Conservation (phyloP, 2,797 vertebrate genomes). For the Sebastes melanostomus region DNA sequence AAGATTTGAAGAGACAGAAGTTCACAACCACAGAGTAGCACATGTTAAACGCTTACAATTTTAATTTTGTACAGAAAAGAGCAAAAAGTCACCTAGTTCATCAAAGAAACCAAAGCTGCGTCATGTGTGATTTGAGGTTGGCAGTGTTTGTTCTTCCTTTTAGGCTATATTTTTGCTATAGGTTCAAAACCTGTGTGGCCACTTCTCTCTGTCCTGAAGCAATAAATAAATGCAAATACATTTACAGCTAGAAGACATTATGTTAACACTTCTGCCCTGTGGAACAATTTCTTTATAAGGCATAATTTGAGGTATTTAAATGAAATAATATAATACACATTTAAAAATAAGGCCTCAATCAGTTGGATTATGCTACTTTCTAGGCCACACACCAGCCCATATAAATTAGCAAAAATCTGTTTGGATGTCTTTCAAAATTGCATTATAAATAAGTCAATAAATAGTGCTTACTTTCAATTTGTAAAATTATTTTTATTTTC, state of each 20-base stretch:
- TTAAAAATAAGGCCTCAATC: not conserved
- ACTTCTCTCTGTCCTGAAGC: not conserved
- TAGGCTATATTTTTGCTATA: not conserved
- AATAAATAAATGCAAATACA: not conserved
- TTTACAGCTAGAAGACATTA: rapidly evolving
- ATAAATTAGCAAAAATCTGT: not conserved
- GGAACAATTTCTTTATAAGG: not conserved
- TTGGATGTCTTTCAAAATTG: not conserved
- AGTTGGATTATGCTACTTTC: not conserved
- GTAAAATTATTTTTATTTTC: not conserved
- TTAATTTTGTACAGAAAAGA: not conserved
- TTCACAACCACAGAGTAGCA: not conserved
- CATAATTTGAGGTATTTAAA: not conserved
- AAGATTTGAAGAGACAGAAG: not conserved
- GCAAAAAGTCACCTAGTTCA: not conserved
- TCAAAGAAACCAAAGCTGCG: not conserved
- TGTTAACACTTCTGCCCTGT: not conserved
- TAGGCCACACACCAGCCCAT: not conserved
- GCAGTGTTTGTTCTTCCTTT: not conserved
- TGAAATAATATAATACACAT: not conserved
- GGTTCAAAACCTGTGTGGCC: not conserved
- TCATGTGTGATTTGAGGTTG: not conserved
- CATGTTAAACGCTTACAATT: not conserved
- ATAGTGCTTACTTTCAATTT: not conserved
- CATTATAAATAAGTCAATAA: not conserved